A percentile compares a stretch with the other conserved stretches of the same genome.
Conservation (phyloP, 2,113 vertebrate species). For the Rhagologus leucostigma region DNA sequence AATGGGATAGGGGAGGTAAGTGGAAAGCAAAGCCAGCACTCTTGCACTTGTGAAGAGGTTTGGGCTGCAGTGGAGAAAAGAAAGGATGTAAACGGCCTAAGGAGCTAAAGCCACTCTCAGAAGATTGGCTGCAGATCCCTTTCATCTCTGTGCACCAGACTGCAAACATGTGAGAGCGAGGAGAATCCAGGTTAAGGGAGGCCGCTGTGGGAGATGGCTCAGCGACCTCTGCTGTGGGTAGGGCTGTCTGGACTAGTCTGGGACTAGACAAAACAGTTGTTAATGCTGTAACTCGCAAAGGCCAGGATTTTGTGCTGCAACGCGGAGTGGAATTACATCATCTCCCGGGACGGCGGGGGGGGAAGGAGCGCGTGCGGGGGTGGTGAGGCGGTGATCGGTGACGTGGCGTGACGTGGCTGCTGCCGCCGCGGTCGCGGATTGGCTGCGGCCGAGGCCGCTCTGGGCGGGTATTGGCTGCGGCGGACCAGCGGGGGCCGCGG, state of each 20-base stretch:
- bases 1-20: not conserved
- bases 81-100: not conserved
- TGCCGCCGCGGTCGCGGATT: not conserved
- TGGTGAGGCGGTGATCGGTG: not conserved
- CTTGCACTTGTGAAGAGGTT: not conserved
- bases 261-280: not conserved
- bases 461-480: not conserved
- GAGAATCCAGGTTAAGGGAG: not conserved
- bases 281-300: not conserved
- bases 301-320: constrained; percentile 58
- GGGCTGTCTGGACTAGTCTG: not conserved
- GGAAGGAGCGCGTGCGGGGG: not conserved
- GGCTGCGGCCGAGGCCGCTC: not conserved
- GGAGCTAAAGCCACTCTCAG: not conserved
- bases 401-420: not conserved
- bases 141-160: not conserved
- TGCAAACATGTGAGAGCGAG: not conserved
- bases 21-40: not conserved
- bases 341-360: not conserved
- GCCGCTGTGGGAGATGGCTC: not conserved
- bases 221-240: not conserved
- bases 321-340: constrained; percentile 61
- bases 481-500: not conserved
- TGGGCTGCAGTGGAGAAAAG: not conserved
- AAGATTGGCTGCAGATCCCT: not conserved